A percentile compares a stretch with the other conserved stretches of the same genome.
Conservation (phyloP, 2,797 vertebrate species). For the Paramormyrops hopkinsi region DNA sequence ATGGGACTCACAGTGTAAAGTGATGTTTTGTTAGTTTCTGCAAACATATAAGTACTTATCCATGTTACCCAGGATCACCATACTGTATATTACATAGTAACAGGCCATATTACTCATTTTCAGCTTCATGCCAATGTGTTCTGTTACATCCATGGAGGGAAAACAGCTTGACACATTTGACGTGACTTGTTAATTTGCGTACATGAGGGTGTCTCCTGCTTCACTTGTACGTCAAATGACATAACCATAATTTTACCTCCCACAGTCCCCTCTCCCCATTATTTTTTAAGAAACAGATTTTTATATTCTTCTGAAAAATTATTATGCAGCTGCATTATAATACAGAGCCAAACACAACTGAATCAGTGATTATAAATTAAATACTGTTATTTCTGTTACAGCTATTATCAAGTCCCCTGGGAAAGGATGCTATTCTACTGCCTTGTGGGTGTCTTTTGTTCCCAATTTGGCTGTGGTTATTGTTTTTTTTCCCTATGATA, state of each 20-base stretch:
- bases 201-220: constrained; percentile 31
- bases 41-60: not conserved
- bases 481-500: constrained; percentile 53
- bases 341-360: constrained; percentile 66
- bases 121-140: constrained; percentile 11
- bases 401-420: constrained; percentile 61
- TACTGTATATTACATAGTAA: constrained; percentile 19
- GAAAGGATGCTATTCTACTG: constrained; percentile 67
- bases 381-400: constrained; percentile 67
- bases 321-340: constrained; percentile 62
- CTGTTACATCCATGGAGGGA: constrained; percentile 20
- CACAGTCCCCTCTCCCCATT: constrained; percentile 32
- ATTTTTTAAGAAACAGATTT: constrained; percentile 42
- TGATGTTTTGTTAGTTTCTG: not conserved
- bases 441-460: constrained; percentile 68
- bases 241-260: constrained; percentile 41
- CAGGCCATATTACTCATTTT: constrained; percentile 37
- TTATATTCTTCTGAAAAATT: constrained; percentile 52
- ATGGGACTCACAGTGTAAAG: not conserved
- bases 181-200: constrained; percentile 40
- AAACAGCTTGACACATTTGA: constrained; percentile 22
- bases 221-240: constrained; percentile 33
- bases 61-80: not conserved
- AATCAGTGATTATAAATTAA: constrained; percentile 75
- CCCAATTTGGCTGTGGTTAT: constrained; percentile 72